Evolutionary conservation across 2,113 vertebrate genomes (phyloP).

Genomic region (Trichomycterus rosablanca): DNA sequence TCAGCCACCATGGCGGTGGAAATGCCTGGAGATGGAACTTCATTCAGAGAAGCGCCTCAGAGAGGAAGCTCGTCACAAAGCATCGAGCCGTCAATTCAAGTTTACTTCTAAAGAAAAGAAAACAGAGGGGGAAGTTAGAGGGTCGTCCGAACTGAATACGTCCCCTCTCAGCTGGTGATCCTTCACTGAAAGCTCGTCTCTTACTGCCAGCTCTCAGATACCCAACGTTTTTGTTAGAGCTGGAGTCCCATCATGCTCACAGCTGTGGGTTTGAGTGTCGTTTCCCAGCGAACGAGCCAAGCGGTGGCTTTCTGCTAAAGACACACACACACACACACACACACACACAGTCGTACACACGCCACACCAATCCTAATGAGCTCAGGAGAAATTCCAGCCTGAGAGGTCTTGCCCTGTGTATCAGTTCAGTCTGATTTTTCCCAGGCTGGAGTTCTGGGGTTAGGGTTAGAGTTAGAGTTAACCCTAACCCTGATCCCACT

Average conservation of each 20-base stretch:
- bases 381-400: conserved; percentile 26
- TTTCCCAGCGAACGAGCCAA: conserved; percentile 81
- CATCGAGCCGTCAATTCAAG: conserved; percentile 83
- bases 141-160: conserved; percentile 68
- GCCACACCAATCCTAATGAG: conserved; percentile 3
- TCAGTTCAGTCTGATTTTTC: conserved; percentile 34
- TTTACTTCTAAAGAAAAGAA: conserved; percentile 52
- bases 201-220: conserved; percentile 73
- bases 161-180: conserved; percentile 76
- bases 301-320: conserved; percentile 73
- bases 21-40: conserved; percentile 77
- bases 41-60: conserved; percentile 71
- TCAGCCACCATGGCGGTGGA: conserved; percentile 82
- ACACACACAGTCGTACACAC: conserved; percentile 20
- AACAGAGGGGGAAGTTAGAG: conserved; percentile 26
- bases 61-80: conserved; percentile 73
- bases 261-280: conserved; percentile 77
- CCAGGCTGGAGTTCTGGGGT: too few species aligned
- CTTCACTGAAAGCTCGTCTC: conserved; percentile 71
- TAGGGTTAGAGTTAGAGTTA: too few species aligned
- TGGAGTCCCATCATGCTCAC: conserved; percentile 78
- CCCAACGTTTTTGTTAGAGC: conserved; percentile 72
- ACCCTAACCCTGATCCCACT: too few species aligned
- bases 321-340: conserved; percentile 22
- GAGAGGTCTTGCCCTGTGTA: conserved; percentile 30